These are phyloP conservation scores for Hypercompe scribonia DNA, from an alignment of 2,888 invertebrate species.

Conservation along the genomic window DNA sequence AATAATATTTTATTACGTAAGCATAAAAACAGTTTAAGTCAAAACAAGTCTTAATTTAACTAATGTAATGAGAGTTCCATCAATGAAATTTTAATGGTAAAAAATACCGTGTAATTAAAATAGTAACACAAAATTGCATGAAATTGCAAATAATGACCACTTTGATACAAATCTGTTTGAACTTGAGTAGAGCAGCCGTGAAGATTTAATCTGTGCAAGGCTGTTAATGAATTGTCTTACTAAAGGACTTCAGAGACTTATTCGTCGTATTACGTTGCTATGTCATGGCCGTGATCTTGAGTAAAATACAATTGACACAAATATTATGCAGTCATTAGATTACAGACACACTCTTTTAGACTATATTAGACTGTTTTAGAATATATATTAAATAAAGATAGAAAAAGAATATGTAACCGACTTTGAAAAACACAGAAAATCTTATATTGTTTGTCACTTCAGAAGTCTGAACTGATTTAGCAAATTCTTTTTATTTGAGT, in stretches of 20 bases:
- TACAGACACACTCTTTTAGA: not conserved
- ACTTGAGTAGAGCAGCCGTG: constrained; percentile 57
- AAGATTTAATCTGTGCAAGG: constrained; percentile 49
- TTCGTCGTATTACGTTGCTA: constrained; percentile 20
- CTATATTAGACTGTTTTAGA: not conserved
- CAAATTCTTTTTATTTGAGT: too few relatives aligned
- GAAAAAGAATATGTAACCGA: too few relatives aligned
- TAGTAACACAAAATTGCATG: constrained; percentile 18
- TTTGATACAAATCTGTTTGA: constrained; percentile 45
- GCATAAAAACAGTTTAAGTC: too few relatives aligned
- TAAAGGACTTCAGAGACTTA: constrained; percentile 32
- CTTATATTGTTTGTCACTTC: too few relatives aligned
- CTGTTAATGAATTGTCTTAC: constrained; percentile 37
- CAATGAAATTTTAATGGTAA: not conserved
- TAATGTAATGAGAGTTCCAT: not conserved
- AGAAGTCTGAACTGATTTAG: not conserved
- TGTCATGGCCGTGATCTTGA: constrained; percentile 26
- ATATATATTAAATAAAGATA: too few relatives aligned
- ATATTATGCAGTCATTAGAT: constrained; percentile 6
- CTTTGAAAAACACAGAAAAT: too few relatives aligned
- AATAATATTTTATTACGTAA: not conserved
- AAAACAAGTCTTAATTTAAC: not conserved
- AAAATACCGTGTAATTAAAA: constrained; percentile 37
- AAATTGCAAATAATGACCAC: constrained; percentile 13
- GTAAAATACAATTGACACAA: constrained; percentile 5